Base-by-base conservation (phyloP, 1,140 invertebrate genomes). In the Camponotus vicinus region DNA sequence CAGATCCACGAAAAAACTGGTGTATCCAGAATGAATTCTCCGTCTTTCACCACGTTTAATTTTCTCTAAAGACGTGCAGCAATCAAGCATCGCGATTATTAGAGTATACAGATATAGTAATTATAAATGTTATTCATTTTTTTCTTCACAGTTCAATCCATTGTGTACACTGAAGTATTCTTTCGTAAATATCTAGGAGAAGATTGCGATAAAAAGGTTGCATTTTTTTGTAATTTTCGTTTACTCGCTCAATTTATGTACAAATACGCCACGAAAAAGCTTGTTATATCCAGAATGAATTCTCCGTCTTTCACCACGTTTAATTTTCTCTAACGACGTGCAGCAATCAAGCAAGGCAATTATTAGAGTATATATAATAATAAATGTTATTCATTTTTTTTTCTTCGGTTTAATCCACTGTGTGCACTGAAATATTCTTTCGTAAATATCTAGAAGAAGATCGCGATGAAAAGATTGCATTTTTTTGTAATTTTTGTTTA, bases 1-100 rank as follows among this genome's bases (percentile, higher is more conserved):
- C 40, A 40, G 73, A 82, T 82, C 67, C 69, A 69, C 18, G 27
- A 83, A 71, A 45, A 61, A 61, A 42, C 40, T 3, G 27, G 57
- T 67, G 37, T 73, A 42, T 49, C 21, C 45, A 6, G 15, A n/a
- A 83, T 34, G 69, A 83, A n/a, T 0, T n/a, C 37, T 37, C 18
- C 11, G 11, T 69, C 40, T 69, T 27, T 57, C 27, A 21, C 9
- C 6, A 18, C 42, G 9, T 45, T 57, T 34, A 27, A 13, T 42
- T 42, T 32, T 42, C 15, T 70, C 13, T 70, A 59, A 59, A 45
- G 40, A 40, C 40, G 11, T 15, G 5, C 18, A 18, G 69, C 45
- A 55, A 18, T 82, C 71, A 15, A 52, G 49, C 4, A 52, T 18
- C 49, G 49, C 3, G 18, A 27, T 27, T 27, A 18, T 18, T 15